A percentile compares a stretch with the other conserved stretches of the same genome.
Conservation (phyloP, 2,888 invertebrate genomes). For the Abrostola tripartita region DNA sequence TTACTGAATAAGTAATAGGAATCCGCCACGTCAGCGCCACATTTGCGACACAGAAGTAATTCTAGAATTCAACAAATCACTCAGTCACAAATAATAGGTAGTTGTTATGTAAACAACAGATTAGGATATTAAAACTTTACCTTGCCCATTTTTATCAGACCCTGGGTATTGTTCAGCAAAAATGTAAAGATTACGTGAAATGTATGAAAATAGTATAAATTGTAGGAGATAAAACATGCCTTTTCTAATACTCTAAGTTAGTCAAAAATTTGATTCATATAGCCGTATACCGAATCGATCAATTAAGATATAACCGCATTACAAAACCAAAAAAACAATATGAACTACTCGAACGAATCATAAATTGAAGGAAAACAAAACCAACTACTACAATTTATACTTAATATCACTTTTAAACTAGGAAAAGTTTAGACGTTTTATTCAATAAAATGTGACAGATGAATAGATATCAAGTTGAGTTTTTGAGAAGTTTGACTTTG, state of each 20-base stretch:
- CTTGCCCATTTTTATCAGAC: slow-evolving; percentile 67
- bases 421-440: background rate
- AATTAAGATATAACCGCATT: background rate
- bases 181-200: slow-evolving; percentile 53
- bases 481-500: background rate
- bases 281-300: slow-evolving; percentile 4
- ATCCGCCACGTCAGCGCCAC: slow-evolving; percentile 88
- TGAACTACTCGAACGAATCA: background rate
- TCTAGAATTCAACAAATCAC: slow-evolving; percentile 74
- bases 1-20: slow-evolving; percentile 85
- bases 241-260: slow-evolving; percentile 39
- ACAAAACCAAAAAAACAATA: background rate
- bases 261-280: slow-evolving; percentile 5
- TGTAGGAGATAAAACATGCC: slow-evolving; percentile 73
- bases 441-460: background rate
- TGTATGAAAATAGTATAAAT: slow-evolving; percentile 62
- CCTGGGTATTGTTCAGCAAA: slow-evolving; percentile 61
- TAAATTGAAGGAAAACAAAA: slow-evolving; percentile 1
- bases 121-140: slow-evolving; percentile 46
- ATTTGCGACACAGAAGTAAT: slow-evolving; percentile 87
- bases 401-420: background rate
- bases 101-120: slow-evolving; percentile 42
- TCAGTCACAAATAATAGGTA: slow-evolving; percentile 8
- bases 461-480: background rate
- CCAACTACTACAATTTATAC: background rate